A percentile compares a stretch with the other conserved stretches of the same genome.
phyloP scores from a whole-genome alignment of 1,140 invertebrate genomes.

The Drosophila nannoptera region DNA sequence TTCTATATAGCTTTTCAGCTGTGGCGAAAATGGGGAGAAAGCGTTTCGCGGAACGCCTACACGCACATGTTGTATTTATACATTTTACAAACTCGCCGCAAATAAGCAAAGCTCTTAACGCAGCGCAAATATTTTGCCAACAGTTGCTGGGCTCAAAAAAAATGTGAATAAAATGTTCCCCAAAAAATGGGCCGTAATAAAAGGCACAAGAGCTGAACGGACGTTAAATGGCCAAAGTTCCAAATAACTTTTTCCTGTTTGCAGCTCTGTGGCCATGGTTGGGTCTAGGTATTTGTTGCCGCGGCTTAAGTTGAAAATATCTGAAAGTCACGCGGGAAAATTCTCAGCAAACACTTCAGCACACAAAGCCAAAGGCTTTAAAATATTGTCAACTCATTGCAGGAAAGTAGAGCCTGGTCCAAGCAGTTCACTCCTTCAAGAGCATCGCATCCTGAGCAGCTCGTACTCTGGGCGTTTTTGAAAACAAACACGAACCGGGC shows the following conservation, averaged over 20 bases:
- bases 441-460: conserved; percentile 16
- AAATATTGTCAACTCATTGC: conserved; percentile 41
- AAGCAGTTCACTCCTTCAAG: too few species aligned
- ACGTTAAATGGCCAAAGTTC: conserved; percentile 56
- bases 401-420: background rate
- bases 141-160: conserved; percentile 34
- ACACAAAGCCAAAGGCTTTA: conserved; percentile 49
- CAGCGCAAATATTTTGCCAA: conserved; percentile 47
- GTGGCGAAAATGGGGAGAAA: background rate
- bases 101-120: conserved; percentile 38
- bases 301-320: conserved; percentile 37
- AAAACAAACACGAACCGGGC: conserved; percentile 10
- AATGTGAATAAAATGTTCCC: conserved; percentile 26
- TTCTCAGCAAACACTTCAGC: conserved; percentile 50
- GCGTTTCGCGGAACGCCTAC: background rate
- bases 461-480: conserved; percentile 30
- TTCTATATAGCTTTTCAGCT: too few species aligned
- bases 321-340: conserved; percentile 61
- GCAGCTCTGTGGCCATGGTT: background rate
- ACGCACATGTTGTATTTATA: background rate
- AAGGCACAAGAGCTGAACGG: conserved; percentile 38
- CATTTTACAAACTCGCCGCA: conserved; percentile 17
- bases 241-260: conserved; percentile 42
- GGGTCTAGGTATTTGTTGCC: conserved; percentile 5
- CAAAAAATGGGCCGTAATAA: conserved; percentile 42